Base-by-base conservation (phyloP, 2,797 vertebrate genomes). In the Neoniphon sammara region DNA sequence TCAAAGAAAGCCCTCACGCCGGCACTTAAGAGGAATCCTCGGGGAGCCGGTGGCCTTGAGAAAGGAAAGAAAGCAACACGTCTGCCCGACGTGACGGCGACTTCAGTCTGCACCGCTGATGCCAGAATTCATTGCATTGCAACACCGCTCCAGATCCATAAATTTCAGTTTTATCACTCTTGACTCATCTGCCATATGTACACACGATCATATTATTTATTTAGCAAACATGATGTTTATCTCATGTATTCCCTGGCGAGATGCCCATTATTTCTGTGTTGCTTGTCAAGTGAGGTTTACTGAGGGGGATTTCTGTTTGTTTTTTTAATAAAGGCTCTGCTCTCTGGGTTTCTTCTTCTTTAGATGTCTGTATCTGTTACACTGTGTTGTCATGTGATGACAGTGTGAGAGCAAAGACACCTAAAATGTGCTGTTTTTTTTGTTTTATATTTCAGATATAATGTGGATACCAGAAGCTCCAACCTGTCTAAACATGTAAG, bases 401-500 rank as follows among this genome's bases (percentile, higher is more conserved):
- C 7, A n/a, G 8, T 54, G 5, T 27, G 25, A 27, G 50, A 27
- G 27, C 4, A 31, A 27, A 68, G 50, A n/a, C 0, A 12, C 1
- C 18, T 77, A 0, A 75, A 58, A 2, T 50, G 3, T 23, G 10
- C 2, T 1, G 3, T 46, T 55, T 77, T 65, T 44, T 55, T 77
- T 65, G 44, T 61, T 2, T 70, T 64, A 56, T 76, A 59, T 73
- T 90, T 50, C 87, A 97, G 96, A 89, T 97, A 96, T 91, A 96
- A 97, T 14, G 94, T 97, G 73, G 96, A 97, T 67, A 96, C 96
- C 49, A 96, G 94, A 92, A 96, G 93, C 91, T 94, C 91, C 89
- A 97, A 96, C 69, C 83, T 96, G 70, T 95, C 96, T 52, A 97
- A 97, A 91, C 95, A 96, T 77, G 96, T 97, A 91, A 96, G 96